Evolutionary conservation across 2,888 invertebrate genomes (phyloP), one percentile per base, ranked within the genome.

Genomic region (Drosophila borealis): DNA sequence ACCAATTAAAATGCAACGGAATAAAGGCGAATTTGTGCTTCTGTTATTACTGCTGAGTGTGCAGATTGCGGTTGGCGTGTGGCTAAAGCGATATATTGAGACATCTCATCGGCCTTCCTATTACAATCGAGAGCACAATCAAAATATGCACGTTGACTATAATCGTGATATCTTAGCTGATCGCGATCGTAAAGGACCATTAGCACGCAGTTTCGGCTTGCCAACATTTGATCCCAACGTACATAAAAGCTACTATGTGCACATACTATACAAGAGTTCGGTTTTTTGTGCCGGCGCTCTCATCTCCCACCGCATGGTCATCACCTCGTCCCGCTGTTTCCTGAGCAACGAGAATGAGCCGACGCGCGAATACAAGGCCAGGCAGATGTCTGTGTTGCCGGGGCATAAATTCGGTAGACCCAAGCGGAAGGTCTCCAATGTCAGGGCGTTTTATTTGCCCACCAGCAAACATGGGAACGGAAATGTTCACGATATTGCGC

Each of bases 311-410:
- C 65, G 80, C 0, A 70, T 85, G 80, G 17, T 83, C 10, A 42
- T 85, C 2, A 83, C 82, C 2, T 80, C 82, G 5, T 21, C 80
- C 0, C 61, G 54, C 6, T 83, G 82, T 13, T 82, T 82, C 36
- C 1, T 37, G 8, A 2, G 49, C 1, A 36, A 44, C 0, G n/a
- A 44, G 0, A 1, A 1, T 0, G 60, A 70, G 0, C 37, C 51
- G 2, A 14, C 39, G 0, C 11, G 21, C 2, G 69, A 74, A 19
- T 78, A 25, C 10, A 68, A 54, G 34, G 70, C 78, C 13, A 56
- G 13, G 4, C 2, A 75, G 0, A 53, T 83, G 72, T 34, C 37
- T 1, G 63, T 83, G 5, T 6, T 67, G 6, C 19, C 72, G 0
- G 80, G 68, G 19, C 42, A 44, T 0, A 14, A 70, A 1, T 49